These are phyloP conservation scores for Aricia agestis DNA, from an alignment of 1,140 invertebrate species.

Conservation along the genomic window DNA sequence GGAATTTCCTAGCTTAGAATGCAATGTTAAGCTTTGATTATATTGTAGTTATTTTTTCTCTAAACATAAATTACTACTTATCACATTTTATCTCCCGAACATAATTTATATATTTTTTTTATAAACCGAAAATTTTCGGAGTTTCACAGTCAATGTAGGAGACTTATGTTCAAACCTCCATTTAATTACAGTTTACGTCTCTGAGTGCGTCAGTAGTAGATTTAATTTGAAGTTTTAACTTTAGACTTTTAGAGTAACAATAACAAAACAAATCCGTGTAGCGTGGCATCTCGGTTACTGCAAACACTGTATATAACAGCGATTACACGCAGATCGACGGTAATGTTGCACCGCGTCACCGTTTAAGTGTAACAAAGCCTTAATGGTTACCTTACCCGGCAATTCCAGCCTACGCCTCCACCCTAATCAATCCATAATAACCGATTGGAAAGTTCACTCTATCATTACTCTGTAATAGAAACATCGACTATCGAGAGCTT, in stretches of 20 bases:
- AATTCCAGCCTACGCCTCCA: background rate
- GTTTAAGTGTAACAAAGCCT: constrained; percentile 8
- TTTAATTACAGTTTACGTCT: too few relatives aligned
- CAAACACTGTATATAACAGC: background rate
- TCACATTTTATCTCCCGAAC: too few relatives aligned
- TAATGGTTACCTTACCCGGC: background rate
- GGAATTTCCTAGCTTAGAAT: background rate
- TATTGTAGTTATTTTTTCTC: too few relatives aligned
- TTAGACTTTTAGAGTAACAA: background rate
- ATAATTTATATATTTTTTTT: too few relatives aligned
- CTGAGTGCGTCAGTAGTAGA: too few relatives aligned
- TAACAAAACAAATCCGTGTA: too few relatives aligned
- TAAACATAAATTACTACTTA: too few relatives aligned
- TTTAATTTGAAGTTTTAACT: too few relatives aligned
- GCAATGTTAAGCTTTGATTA: too few relatives aligned
- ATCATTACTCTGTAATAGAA: background rate
- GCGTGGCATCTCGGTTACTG: background rate
- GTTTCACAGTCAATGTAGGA: too few relatives aligned
- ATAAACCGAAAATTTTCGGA: too few relatives aligned
- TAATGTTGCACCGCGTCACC: background rate
- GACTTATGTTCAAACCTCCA: too few relatives aligned
- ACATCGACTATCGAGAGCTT: background rate
- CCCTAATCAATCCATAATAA: constrained; percentile 4
- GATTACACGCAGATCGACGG: background rate
- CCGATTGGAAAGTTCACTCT: background rate